Conservation (phyloP, 1,140 invertebrate species). For the Zaprionus capensis region DNA sequence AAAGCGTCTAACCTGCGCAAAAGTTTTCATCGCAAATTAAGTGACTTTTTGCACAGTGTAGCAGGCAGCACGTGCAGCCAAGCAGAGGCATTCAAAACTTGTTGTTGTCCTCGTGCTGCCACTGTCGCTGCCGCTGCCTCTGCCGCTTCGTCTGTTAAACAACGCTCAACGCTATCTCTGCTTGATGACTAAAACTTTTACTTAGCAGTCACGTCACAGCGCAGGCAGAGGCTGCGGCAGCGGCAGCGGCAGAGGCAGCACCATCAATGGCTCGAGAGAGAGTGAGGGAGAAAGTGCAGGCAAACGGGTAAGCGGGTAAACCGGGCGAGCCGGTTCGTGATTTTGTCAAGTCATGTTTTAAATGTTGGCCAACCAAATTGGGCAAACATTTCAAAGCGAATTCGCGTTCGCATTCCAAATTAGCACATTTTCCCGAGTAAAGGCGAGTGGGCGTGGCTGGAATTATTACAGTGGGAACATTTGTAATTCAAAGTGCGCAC, state of each 20-base stretch:
- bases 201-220: slow-evolving; percentile 55
- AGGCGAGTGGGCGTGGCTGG: background rate
- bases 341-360: slow-evolving; percentile 79
- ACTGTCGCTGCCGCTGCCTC: slow-evolving; percentile 3
- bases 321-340: slow-evolving; percentile 56
- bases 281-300: background rate
- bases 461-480: slow-evolving; percentile 53
- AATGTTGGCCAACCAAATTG: slow-evolving; percentile 80
- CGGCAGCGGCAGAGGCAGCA: background rate
- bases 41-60: slow-evolving; percentile 4
- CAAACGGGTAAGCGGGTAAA: background rate
- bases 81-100: background rate
- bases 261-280: background rate
- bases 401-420: slow-evolving; percentile 65
- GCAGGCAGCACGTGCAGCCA: background rate
- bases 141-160: slow-evolving; percentile 55
- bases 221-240: background rate
- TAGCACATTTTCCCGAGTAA: slow-evolving; percentile 57
- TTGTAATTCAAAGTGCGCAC: slow-evolving; percentile 74
- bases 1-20: slow-evolving; percentile 2
- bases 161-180: slow-evolving; percentile 74
- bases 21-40: slow-evolving; percentile 4
- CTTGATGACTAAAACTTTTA: slow-evolving; percentile 75
- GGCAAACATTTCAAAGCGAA: slow-evolving; percentile 75
- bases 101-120: slow-evolving; percentile 1